Evolutionary conservation across 2,113 vertebrate species (phyloP).

Genomic region (Percina caprodes): DNA sequence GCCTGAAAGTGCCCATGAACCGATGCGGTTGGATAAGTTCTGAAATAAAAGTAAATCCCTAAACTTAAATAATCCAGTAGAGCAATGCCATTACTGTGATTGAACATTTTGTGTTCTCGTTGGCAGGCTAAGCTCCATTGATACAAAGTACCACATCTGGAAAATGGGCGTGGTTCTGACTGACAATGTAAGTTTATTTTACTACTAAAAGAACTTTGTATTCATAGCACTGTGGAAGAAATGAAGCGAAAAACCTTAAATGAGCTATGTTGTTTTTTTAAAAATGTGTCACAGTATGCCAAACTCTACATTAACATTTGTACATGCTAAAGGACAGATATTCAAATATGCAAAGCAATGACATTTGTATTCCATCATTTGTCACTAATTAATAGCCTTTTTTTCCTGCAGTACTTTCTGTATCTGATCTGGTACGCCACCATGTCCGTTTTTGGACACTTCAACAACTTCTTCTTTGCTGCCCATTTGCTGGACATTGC

Average conservation of each 20-base stretch:
- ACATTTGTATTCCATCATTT: neutral
- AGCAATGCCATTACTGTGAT: neutral
- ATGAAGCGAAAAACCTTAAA: neutral
- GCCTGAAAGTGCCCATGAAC: no score
- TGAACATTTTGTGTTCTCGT: slow-evolving; percentile 40
- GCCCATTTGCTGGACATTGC: slow-evolving; percentile 97
- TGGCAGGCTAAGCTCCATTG: slow-evolving; percentile 94
- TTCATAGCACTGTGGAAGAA: neutral
- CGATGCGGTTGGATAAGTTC: no score
- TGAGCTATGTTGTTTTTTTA: neutral
- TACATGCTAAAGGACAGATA: neutral
- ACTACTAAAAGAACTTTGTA: neutral
- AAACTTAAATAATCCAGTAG: no score
- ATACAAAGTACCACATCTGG: slow-evolving; percentile 97
- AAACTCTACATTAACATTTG: neutral
- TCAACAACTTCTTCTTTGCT: slow-evolving; percentile 99
- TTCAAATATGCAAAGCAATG: neutral
- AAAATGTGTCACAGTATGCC: neutral
- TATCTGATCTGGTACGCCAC: slow-evolving; percentile 97
- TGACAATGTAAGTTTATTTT: slow-evolving; percentile 90
- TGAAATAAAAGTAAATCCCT: no score
- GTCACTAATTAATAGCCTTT: neutral
- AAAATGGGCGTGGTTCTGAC: slow-evolving; percentile 97
- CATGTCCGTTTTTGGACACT: slow-evolving; percentile 97
- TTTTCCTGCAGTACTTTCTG: slow-evolving; percentile 88